Percentiles rank a stretch among this genome's conserved stretches.
These are phyloP conservation scores for Callocephalon fimbriatum DNA, from an alignment of 2,113 vertebrate genomes.

Conservation along the genomic window DNA sequence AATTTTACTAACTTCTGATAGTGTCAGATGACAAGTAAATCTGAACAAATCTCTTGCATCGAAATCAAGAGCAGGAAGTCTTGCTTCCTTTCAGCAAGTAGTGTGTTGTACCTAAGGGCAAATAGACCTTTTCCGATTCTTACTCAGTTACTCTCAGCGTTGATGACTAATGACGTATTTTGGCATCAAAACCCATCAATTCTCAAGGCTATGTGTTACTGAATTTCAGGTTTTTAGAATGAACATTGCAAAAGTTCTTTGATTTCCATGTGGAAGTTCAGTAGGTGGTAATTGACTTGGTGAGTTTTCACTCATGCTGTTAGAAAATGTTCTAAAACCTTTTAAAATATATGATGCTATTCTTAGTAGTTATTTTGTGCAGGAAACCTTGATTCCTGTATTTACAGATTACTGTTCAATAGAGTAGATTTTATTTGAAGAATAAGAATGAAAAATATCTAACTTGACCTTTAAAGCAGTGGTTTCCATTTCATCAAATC, in stretches of 20 bases:
- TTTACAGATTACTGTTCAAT: background rate
- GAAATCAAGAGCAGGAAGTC: background rate
- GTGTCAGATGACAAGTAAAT: background rate
- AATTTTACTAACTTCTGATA: background rate
- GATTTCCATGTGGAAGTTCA: background rate
- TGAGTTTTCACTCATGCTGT: background rate
- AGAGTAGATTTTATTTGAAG: background rate
- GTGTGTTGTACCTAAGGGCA: background rate
- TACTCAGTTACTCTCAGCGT: background rate
- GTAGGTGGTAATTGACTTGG: background rate
- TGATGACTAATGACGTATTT: slow-evolving; percentile 11
- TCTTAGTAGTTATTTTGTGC: background rate
- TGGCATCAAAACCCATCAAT: background rate
- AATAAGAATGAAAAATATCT: background rate
- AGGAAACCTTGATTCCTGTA: background rate
- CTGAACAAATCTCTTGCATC: background rate
- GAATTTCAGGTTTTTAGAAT: slow-evolving; percentile 10
- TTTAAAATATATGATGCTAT: background rate
- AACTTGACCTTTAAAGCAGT: background rate
- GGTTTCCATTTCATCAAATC: background rate
- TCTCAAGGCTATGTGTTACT: background rate
- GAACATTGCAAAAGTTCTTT: background rate
- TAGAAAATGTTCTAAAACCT: background rate
- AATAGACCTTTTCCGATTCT: background rate
- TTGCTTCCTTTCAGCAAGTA: slow-evolving; percentile 29